phyloP scores from a whole-genome alignment of 2,113 vertebrate genomes.

The Ammodytes marinus region DNA sequence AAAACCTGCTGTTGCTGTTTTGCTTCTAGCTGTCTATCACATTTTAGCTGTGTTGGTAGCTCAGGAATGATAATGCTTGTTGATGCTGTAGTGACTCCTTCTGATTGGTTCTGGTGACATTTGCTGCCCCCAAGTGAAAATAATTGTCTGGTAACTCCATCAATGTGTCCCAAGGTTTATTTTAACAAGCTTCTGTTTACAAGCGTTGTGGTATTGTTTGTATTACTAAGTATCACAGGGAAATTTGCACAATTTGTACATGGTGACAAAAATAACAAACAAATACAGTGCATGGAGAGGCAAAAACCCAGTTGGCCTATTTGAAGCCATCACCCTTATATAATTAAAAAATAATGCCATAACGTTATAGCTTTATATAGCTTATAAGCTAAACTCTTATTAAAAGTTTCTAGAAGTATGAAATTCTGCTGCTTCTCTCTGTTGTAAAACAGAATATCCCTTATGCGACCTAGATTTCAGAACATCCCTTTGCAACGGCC shows the following conservation, averaged over 20 bases:
- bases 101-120: not conserved
- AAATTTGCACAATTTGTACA: no score
- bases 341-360: no score
- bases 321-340: no score
- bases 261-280: no score
- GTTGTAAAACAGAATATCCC: not conserved
- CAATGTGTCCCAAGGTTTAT: not conserved
- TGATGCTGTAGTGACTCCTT: not conserved
- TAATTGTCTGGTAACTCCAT: not conserved
- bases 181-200: not conserved
- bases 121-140: not conserved
- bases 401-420: not conserved
- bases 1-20: not conserved
- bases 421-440: constrained; percentile 4
- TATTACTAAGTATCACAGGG: not conserved
- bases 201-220: not conserved
- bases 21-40: not conserved
- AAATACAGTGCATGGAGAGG: not conserved
- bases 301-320: not conserved
- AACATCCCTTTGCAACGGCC: constrained; percentile 10
- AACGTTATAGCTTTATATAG: no score
- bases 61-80: not conserved
- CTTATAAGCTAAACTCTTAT: no score
- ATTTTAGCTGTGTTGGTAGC: not conserved
- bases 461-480: constrained; percentile 24